phyloP scores from a whole-genome alignment of 2,797 vertebrate species.

The Peromyscus nudipes region DNA sequence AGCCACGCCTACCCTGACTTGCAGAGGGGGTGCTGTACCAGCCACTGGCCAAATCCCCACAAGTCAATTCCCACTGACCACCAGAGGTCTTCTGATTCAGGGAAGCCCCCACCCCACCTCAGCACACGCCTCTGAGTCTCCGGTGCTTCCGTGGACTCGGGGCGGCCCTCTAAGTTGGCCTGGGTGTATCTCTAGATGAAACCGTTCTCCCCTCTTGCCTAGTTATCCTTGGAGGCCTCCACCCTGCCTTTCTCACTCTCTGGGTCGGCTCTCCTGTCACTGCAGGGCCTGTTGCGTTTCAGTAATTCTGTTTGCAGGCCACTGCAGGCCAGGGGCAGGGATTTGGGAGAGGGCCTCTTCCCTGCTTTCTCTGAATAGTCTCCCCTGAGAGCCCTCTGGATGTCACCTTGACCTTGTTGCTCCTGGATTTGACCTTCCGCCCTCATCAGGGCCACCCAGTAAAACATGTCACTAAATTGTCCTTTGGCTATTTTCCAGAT shows the following conservation, averaged over 20 bases:
- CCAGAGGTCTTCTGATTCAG: background rate
- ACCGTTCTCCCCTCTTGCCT: background rate
- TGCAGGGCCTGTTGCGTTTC: background rate
- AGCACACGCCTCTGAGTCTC: background rate
- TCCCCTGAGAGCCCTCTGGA: background rate
- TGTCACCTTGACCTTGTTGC: background rate
- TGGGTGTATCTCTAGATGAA: background rate
- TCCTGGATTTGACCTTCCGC: background rate
- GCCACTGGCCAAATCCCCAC: background rate
- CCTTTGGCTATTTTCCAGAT: background rate
- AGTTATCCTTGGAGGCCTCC: background rate
- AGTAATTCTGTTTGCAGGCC: background rate
- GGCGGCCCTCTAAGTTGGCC: background rate
- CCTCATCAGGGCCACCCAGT: background rate
- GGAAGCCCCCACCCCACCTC: background rate
- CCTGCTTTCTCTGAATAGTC: background rate
- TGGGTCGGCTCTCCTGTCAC: background rate
- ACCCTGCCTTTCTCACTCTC: background rate
- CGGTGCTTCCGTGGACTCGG: background rate
- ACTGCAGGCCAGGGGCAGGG: background rate
- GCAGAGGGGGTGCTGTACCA: background rate
- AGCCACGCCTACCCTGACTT: background rate
- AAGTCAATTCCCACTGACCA: too few relatives aligned
- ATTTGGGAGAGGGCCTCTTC: background rate
- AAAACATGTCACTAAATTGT: background rate